Evolutionary conservation across 2,113 vertebrate genomes (phyloP).

Genomic region (Percina caprodes): DNA sequence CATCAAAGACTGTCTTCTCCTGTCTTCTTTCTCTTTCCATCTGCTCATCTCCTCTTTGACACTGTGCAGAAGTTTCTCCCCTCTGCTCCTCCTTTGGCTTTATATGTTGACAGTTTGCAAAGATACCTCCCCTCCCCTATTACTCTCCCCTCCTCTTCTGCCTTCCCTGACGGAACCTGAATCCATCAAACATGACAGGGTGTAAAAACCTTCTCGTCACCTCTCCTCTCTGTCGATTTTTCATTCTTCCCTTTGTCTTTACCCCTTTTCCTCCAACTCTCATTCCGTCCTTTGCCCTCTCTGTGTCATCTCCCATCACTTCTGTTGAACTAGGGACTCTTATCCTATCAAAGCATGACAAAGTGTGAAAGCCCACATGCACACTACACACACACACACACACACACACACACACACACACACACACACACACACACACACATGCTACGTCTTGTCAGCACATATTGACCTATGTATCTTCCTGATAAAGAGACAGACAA

Average conservation of each 20-base stretch:
- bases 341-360: conserved; percentile 44
- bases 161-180: conserved; percentile 20
- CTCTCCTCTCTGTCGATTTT: neutral
- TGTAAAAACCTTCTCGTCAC: conserved; percentile 1
- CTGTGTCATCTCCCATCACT: conserved; percentile 37
- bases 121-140: neutral
- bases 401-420: neutral
- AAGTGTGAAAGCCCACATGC: conserved; percentile 47
- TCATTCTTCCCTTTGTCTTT: conserved; percentile 1
- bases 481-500: neutral
- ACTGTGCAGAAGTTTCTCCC: conserved; percentile 27
- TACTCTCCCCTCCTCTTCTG: neutral
- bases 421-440: neutral
- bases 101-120: conserved; percentile 13
- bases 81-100: conserved; percentile 37
- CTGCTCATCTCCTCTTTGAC: conserved; percentile 27
- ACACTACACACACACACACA: conserved; percentile 7
- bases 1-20: conserved; percentile 25
- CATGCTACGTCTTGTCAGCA: conserved; percentile 18
- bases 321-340: conserved; percentile 9
- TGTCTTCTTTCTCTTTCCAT: conserved; percentile 24
- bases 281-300: neutral
- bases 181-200: conserved; percentile 36
- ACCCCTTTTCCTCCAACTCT: neutral
- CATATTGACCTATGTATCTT: neutral